These are phyloP conservation scores for Cerceris ruficornis DNA, from an alignment of 2,888 invertebrate genomes.

Conservation along the genomic window DNA sequence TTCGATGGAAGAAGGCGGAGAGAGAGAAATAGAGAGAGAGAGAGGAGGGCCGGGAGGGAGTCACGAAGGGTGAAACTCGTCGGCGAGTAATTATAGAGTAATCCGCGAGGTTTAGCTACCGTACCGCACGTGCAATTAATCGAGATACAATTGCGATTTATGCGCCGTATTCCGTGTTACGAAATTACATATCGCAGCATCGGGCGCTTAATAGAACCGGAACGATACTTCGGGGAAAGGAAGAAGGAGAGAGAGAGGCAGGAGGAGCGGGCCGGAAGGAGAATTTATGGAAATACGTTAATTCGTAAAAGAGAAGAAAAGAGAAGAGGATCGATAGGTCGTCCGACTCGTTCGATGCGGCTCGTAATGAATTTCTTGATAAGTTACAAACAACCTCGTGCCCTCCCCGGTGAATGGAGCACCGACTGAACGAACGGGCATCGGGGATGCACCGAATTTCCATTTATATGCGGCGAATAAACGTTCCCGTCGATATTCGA, in stretches of 20 bases:
- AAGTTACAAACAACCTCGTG: too few species aligned
- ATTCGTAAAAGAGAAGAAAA: too few species aligned
- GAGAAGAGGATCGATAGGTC: too few species aligned
- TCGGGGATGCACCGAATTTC: neutral
- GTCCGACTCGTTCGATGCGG: too few species aligned
- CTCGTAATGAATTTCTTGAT: too few species aligned
- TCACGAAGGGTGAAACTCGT: neutral
- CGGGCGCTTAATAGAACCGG: neutral
- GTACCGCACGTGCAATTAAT: neutral
- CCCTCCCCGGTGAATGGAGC: too few species aligned
- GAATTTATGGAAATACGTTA: too few species aligned
- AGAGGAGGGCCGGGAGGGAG: too few species aligned
- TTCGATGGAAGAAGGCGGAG: too few species aligned
- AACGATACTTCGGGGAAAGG: neutral
- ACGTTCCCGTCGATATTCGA: neutral
- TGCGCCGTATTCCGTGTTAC: neutral
- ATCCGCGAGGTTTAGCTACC: neutral
- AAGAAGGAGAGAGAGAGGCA: neutral
- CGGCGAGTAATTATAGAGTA: neutral
- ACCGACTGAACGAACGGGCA: neutral
- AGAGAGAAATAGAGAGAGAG: too few species aligned
- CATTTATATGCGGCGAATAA: neutral
- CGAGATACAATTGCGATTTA: neutral
- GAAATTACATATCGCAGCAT: neutral
- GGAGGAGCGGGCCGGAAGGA: too few species aligned